Evolutionary conservation across 1,140 invertebrate species (phyloP).

Genomic region (Drosophila novamexicana): DNA sequence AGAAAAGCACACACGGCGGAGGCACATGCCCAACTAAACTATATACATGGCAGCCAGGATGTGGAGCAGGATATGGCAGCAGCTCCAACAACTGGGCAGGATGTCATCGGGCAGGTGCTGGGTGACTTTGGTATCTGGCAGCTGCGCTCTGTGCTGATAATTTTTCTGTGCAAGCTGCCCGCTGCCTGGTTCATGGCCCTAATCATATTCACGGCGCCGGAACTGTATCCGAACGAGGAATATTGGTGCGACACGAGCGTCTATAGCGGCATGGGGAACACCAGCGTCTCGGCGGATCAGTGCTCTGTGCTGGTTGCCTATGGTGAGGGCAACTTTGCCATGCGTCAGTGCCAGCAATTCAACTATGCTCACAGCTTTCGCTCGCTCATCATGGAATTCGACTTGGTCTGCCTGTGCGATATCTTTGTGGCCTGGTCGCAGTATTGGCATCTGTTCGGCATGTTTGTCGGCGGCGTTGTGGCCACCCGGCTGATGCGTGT

Average conservation of each 20-base stretch:
- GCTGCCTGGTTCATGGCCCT: slow-evolving; percentile 85
- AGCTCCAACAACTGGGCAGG: slow-evolving; percentile 19
- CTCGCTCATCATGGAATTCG: slow-evolving; percentile 83
- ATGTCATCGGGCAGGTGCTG: slow-evolving; percentile 68
- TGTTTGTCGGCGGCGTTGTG: slow-evolving; percentile 81
- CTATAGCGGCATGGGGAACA: slow-evolving; percentile 34
- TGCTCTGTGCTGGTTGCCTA: slow-evolving; percentile 66
- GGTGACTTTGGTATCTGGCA: slow-evolving; percentile 84
- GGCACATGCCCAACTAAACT: slow-evolving; percentile 27
- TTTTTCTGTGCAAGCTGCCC: slow-evolving; percentile 84
- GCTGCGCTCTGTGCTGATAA: slow-evolving; percentile 74
- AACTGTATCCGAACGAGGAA: slow-evolving; percentile 66
- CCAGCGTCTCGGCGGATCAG: slow-evolving; percentile 60
- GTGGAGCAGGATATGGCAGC: slow-evolving; percentile 3
- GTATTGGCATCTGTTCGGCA: slow-evolving; percentile 84
- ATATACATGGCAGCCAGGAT: slow-evolving; percentile 28
- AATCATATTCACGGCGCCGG: slow-evolving; percentile 81
- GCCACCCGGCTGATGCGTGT: slow-evolving; percentile 82
- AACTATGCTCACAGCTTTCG: slow-evolving; percentile 61
- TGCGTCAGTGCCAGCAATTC: slow-evolving; percentile 64
- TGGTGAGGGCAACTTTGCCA: slow-evolving; percentile 53
- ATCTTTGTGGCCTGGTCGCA: slow-evolving; percentile 85
- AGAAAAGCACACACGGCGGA: slow-evolving; percentile 35
- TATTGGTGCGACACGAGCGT: slow-evolving; percentile 60
- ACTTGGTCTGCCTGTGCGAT: slow-evolving; percentile 82